Evolutionary conservation across 2,113 vertebrate genomes (phyloP), one percentile per base, ranked within the genome.

Genomic region (Todiramphus saurophagus): DNA sequence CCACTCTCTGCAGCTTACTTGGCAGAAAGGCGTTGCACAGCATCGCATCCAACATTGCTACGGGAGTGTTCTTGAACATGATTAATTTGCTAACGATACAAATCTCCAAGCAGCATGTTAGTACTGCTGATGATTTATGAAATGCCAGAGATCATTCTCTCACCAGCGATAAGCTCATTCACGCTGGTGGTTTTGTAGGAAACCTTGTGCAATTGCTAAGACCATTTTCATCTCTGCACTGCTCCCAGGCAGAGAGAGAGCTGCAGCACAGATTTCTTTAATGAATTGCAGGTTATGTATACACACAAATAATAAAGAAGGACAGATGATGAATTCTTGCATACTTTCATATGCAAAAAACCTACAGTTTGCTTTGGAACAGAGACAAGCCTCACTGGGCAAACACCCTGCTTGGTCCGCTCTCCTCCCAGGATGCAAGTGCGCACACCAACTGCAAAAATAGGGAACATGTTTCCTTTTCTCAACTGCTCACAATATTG

Each of bases 331-430:
- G 82, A 96, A 95, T 87, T 85, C 79, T 56, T 90, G 73, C 64
- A 72, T 93, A 73, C 62, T 86, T 87, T 58, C 62, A 72, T 77
- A 75, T 74, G 48, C 79, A 94, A 90, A 92, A 92, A 92, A 58
- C 35, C 69, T 50, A 62, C 60, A 90, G 70, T 96, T 95, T 96
- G 84, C 86, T 89, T 96, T 97, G 95, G 97, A 97, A 87, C 48
- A 63, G 72, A 51, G 81, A 96, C 87, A 95, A 95, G 88, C 39
- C 63, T 80, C 50, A 10, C 51, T 83, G 73, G 77, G 86, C 82
- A 84, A 95, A 83, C 8, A 12, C 63, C 72, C 75, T 60, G 69
- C 70, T 95, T 75, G 84, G 63, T 84, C 66, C 80, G 81, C 35
- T 95, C 89, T 86, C 91, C 89, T 91, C 92, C 68, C 86, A 94